These are phyloP conservation scores for Acanthurus tractus DNA, from an alignment of 2,797 vertebrate species.

Conservation along the genomic window DNA sequence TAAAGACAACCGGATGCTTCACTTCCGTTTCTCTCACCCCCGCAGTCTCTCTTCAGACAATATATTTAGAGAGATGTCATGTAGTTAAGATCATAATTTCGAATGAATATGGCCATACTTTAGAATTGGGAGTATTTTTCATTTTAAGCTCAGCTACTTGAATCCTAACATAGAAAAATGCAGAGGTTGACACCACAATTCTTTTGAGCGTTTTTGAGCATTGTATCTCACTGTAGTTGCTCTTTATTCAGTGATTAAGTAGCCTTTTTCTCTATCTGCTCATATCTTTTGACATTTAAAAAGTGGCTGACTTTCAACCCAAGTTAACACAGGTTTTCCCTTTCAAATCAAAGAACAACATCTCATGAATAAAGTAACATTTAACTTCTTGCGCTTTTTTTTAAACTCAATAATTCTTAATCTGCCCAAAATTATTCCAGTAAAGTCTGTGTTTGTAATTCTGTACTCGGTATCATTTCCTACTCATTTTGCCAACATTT, in stretches of 20 bases:
- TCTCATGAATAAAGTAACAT: too few relatives aligned
- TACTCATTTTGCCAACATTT: not conserved
- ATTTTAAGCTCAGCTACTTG: not conserved
- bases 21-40: not conserved
- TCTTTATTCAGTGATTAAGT: not conserved
- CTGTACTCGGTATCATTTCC: not conserved
- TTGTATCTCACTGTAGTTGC: not conserved
- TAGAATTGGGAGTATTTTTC: too few relatives aligned
- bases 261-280: not conserved
- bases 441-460: too few relatives aligned
- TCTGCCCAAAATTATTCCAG: not conserved
- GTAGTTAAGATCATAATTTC: not conserved
- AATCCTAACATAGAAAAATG: not conserved
- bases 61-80: not conserved
- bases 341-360: too few relatives aligned
- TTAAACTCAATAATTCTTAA: too few relatives aligned
- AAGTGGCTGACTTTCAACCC: not conserved
- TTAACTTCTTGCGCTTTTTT: too few relatives aligned
- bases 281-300: not conserved
- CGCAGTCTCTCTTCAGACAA: not conserved
- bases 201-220: not conserved
- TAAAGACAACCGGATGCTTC: constrained; percentile 36
- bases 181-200: not conserved
- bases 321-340: not conserved
- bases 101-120: not conserved